Base-by-base conservation (phyloP, 2,113 vertebrate species). In the Aphelocoma coerulescens region DNA sequence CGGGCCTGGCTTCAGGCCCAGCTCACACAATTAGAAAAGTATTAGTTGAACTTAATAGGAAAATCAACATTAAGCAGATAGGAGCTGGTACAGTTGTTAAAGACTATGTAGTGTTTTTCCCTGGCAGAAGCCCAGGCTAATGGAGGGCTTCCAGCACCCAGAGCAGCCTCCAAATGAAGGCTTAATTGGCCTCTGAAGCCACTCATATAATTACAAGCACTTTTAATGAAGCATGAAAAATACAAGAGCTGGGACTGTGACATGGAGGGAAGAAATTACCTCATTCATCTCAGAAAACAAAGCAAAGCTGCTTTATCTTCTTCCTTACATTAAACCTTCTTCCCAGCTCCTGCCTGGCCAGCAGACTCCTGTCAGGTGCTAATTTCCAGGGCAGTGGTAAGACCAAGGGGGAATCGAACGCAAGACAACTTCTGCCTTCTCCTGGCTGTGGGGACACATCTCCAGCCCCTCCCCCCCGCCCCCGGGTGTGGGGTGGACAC, bases 11-110 rank as follows among this genome's bases (percentile, higher is more conserved):
- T 91, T 54, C 75, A 81, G 71, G 93, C 96, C 88, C 90, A 92
- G 89, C 68, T 94, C 95, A 95, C 85, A 96, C 95, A 92, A 97
- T 97, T 92, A 98, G 91, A 75, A 67, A 94, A 74, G 79, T 97
- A 96, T 97, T 96, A 97, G 91, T 91, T 85, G 87, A 92, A 93
- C 88, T 88, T 97, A 97, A 97, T 87, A 89, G 95, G 96, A 95
- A 96, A 84, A 97, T 95, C 91, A 89, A 93, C 96, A 93, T 94
- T 95, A 95, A 96, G 91, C 96, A 97, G 97, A 97, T 71, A 97
- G 91, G 83, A 93, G 88, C 86, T 94, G 91, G 46, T 95, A 74
- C 82, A 81, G 32, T 51, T 96, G 94, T 95, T 93, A 96, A 97
- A 93, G 85, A 80, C 89, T 72, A 37, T 39, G 81, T 72, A 66